Evolutionary conservation across 1,140 invertebrate genomes (phyloP).

Genomic region (Maniola jurtina): DNA sequence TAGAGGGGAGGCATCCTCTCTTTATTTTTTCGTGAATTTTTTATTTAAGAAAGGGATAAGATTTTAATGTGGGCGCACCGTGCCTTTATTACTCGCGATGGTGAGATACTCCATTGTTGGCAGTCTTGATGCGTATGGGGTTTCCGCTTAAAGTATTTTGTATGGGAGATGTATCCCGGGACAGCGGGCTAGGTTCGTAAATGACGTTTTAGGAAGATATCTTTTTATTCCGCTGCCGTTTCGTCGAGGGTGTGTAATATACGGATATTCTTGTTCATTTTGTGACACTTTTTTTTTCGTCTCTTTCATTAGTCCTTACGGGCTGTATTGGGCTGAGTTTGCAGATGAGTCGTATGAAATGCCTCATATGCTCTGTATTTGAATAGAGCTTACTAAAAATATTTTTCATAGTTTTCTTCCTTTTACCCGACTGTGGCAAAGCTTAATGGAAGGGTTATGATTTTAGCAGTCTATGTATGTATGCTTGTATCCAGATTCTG

Average conservation of each 20-base stretch:
- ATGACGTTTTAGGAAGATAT: slow-evolving; percentile 65
- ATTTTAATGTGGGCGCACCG: slow-evolving; percentile 75
- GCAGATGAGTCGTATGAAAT: background rate
- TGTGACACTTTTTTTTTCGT: background rate
- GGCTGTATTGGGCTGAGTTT: background rate
- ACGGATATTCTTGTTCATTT: slow-evolving; percentile 31
- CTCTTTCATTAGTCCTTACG: background rate
- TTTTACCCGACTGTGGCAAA: too few relatives aligned
- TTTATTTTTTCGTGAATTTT: slow-evolving; percentile 78
- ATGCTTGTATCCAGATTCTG: too few relatives aligned
- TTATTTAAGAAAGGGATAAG: slow-evolving; percentile 79
- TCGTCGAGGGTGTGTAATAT: slow-evolving; percentile 42
- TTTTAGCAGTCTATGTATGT: too few relatives aligned
- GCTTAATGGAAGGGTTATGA: too few relatives aligned
- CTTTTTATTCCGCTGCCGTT: slow-evolving; percentile 54
- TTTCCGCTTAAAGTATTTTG: slow-evolving; percentile 76
- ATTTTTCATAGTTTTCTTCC: too few relatives aligned
- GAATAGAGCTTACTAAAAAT: background rate
- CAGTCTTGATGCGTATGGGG: slow-evolving; percentile 70
- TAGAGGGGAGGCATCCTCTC: slow-evolving; percentile 73
- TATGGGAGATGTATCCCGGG: slow-evolving; percentile 55
- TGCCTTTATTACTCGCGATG: slow-evolving; percentile 73
- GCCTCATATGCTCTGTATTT: background rate
- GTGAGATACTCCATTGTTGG: slow-evolving; percentile 72
- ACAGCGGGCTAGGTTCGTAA: slow-evolving; percentile 52